phyloP scores from a whole-genome alignment of 2,113 vertebrate genomes.

The Gymnobelideus leadbeateri region DNA sequence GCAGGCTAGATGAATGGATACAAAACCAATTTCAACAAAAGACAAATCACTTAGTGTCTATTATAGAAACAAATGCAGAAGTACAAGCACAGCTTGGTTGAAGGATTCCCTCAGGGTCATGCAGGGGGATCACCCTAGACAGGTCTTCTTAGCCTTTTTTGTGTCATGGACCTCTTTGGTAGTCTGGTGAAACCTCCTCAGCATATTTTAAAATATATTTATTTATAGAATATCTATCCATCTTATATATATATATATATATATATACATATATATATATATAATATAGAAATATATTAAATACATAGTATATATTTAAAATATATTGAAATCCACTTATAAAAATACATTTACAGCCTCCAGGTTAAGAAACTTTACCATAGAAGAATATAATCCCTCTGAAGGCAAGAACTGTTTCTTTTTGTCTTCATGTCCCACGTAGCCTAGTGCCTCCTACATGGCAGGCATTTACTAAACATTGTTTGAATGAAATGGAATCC shows the following conservation, averaged over 20 bases:
- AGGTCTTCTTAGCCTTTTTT: neutral
- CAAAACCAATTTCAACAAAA: neutral
- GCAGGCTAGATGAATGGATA: too few relatives aligned
- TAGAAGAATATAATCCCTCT: neutral
- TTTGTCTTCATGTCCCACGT: neutral
- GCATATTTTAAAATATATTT: neutral
- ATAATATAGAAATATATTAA: too few relatives aligned
- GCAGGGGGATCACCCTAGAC: neutral
- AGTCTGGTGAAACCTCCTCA: neutral
- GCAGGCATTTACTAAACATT: neutral
- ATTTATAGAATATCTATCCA: too few relatives aligned
- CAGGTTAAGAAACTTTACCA: neutral
- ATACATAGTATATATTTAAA: neutral
- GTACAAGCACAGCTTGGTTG: neutral
- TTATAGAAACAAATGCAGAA: accelerated
- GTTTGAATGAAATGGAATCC: neutral
- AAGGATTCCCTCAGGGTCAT: neutral
- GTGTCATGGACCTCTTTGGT: neutral
- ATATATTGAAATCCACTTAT: neutral
- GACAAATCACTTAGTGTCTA: neutral
- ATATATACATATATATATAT: too few relatives aligned
- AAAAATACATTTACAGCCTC: neutral
- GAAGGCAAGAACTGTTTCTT: neutral
- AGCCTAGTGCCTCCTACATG: neutral
- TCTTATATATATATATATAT: too few relatives aligned